A percentile compares a stretch with the other conserved stretches of the same genome.
phyloP scores from a whole-genome alignment of 2,797 vertebrate genomes.

The Pristis pectinata region DNA sequence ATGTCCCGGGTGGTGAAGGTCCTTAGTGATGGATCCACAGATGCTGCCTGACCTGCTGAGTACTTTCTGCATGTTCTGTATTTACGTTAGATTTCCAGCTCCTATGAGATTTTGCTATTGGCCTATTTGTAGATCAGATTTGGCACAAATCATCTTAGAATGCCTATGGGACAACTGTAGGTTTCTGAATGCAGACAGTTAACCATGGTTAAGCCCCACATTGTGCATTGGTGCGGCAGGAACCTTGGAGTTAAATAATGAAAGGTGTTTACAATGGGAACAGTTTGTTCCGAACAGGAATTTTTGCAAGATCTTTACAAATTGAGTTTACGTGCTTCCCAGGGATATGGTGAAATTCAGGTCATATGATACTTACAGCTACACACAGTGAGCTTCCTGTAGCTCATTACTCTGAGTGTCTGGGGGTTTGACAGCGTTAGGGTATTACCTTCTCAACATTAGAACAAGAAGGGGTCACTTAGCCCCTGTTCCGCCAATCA shows the following conservation, averaged over 20 bases:
- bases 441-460: background rate
- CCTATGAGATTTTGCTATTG: too few species aligned
- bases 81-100: too few species aligned
- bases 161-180: too few species aligned
- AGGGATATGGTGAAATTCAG: background rate
- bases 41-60: too few species aligned
- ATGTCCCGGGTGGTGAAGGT: too few species aligned
- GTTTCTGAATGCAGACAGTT: background rate
- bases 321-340: background rate
- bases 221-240: too few species aligned
- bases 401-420: background rate
- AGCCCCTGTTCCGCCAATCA: too few species aligned
- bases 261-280: slow-evolving; percentile 10
- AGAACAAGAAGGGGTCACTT: too few species aligned
- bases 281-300: background rate
- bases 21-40: too few species aligned
- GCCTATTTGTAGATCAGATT: too few species aligned
- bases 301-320: background rate
- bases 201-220: background rate
- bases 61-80: too few species aligned
- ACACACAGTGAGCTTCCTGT: background rate
- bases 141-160: background rate
- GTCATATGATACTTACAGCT: background rate
- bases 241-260: background rate
- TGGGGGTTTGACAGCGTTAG: background rate